These are phyloP conservation scores for Trididemnum miniatum DNA, from an alignment of 23 tunicate genomes.

Conservation along the genomic window DNA sequence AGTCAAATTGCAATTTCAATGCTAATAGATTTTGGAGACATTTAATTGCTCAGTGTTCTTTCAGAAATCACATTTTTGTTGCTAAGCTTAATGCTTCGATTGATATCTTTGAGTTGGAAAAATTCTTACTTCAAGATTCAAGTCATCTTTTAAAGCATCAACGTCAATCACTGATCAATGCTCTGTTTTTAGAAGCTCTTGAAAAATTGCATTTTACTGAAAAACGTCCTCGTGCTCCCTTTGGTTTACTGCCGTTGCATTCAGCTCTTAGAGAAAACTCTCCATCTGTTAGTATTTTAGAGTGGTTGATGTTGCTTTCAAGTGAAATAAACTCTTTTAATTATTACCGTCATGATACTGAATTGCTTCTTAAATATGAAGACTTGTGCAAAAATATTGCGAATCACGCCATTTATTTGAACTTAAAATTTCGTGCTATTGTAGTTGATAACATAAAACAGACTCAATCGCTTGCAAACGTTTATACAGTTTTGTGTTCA, in stretches of 20 bases:
- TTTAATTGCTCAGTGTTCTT: not conserved
- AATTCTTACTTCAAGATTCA: not conserved
- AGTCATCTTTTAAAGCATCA: not conserved
- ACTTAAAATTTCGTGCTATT: not conserved
- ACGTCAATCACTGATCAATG: not conserved
- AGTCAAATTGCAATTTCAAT: not conserved
- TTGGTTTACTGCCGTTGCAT: not conserved
- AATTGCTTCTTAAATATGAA: not conserved
- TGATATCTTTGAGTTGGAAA: not conserved
- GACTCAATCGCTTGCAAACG: not conserved
- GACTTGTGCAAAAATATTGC: not conserved
- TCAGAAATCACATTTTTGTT: not conserved
- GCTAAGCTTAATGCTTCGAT: not conserved
- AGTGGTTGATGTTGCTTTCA: conserved; percentile 7
- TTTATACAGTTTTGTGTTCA: not conserved
- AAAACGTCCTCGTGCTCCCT: not conserved
- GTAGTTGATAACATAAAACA: not conserved
- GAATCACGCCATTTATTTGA: not conserved
- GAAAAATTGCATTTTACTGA: not conserved
- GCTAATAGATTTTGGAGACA: not conserved
- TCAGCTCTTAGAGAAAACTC: not conserved
- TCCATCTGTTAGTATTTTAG: not conserved
- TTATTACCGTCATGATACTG: not conserved
- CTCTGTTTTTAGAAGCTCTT: conserved; percentile 3
- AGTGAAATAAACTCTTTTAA: not conserved